Percentiles rank a stretch among this genome's conserved stretches.
These are phyloP conservation scores for Pionites leucogaster DNA, from an alignment of 2,113 vertebrate genomes.

Conservation along the genomic window DNA sequence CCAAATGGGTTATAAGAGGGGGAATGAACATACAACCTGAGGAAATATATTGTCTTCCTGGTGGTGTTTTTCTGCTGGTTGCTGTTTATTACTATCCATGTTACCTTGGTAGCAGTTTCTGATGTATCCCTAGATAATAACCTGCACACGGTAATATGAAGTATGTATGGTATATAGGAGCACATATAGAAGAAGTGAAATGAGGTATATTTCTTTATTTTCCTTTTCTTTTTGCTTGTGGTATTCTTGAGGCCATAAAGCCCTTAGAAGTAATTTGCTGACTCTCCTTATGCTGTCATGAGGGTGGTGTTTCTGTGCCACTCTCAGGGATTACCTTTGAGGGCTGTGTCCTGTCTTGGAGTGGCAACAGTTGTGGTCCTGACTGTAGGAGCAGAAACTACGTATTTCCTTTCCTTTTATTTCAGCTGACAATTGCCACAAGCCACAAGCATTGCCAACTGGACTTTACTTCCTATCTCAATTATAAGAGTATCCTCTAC, in stretches of 20 bases:
- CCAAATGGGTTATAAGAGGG: not conserved
- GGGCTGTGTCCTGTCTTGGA: not conserved
- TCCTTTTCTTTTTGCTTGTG: not conserved
- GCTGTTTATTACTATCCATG: not conserved
- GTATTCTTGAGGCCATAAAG: not conserved
- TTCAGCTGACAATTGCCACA: not conserved
- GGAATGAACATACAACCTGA: not conserved
- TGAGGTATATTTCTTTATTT: not conserved
- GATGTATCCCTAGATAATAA: not conserved
- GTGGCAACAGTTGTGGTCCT: not conserved
- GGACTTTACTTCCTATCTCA: not conserved
- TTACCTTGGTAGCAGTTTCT: constrained; percentile 49
- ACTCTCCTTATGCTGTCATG: not conserved
- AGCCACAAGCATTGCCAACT: not conserved
- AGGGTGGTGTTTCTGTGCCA: not conserved
- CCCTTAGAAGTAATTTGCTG: not conserved
- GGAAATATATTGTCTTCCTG: not conserved
- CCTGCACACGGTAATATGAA: not conserved
- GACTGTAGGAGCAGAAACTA: not conserved
- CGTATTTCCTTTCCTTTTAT: not conserved
- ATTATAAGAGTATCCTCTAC: not conserved
- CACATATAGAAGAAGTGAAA: not conserved
- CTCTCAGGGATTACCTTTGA: not conserved
- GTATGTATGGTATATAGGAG: not conserved
- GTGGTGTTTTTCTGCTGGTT: not conserved